phyloP scores from a whole-genome alignment of 2,113 vertebrate genomes.

The Anolis sagrei region DNA sequence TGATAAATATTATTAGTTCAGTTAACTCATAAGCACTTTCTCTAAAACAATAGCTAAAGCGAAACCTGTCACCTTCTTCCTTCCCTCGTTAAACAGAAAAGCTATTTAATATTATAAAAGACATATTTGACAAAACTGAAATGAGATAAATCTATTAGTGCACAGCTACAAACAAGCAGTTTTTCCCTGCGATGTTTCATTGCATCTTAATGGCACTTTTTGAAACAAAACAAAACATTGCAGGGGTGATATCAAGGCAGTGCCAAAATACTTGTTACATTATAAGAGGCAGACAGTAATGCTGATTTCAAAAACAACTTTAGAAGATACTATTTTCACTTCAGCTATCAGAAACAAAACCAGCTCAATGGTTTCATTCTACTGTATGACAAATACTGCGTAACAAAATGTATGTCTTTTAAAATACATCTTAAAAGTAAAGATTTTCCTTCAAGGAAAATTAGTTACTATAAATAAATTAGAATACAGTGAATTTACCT shows the following conservation, averaged over 20 bases:
- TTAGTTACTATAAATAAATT: constrained; percentile 99
- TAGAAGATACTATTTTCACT: constrained; percentile 81
- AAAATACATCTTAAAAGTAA: constrained; percentile 94
- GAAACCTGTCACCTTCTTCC: constrained; percentile 63
- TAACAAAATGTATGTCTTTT: constrained; percentile 93
- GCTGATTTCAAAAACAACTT: constrained; percentile 79
- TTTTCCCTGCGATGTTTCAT: constrained; percentile 72
- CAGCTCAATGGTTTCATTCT: constrained; percentile 90
- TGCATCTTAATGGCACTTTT: constrained; percentile 75
- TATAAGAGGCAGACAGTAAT: constrained; percentile 84
- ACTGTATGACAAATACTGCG: constrained; percentile 93
- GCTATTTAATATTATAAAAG: constrained; percentile 64
- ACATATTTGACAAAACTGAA: constrained; percentile 69
- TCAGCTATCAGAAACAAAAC: constrained; percentile 93
- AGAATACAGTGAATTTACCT: constrained; percentile 99
- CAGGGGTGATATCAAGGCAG: constrained; percentile 80
- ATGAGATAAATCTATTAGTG: constrained; percentile 65
- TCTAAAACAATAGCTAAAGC: constrained; percentile 32
- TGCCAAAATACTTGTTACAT: constrained; percentile 84
- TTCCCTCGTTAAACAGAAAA: constrained; percentile 63
- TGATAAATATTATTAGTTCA: neutral
- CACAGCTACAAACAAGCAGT: constrained; percentile 60
- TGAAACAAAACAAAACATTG: constrained; percentile 69
- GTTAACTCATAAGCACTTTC: constrained; percentile 17
- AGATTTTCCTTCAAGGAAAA: constrained; percentile 99